phyloP scores from a whole-genome alignment of 2,113 vertebrate genomes.

The Cromileptes altivelis region DNA sequence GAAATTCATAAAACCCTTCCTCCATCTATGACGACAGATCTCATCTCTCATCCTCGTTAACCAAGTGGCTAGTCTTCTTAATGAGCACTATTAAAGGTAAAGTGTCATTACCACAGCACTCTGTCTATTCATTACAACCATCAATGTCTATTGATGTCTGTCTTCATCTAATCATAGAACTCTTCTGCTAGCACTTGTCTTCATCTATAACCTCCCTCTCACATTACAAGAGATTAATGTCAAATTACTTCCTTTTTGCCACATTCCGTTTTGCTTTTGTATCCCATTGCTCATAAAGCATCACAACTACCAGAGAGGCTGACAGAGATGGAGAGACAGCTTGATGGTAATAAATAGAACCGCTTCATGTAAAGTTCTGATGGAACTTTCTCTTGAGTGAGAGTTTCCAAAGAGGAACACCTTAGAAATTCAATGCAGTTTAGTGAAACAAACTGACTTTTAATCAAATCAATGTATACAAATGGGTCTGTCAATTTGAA shows the following conservation, averaged over 20 bases:
- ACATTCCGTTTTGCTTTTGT: conserved; percentile 43
- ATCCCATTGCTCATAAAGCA: conserved; percentile 15
- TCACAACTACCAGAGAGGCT: not conserved
- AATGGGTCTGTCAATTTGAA: conserved; percentile 27
- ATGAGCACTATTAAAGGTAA: conserved; percentile 82
- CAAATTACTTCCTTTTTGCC: conserved; percentile 61
- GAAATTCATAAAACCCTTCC: conserved; percentile 26
- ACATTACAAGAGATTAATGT: conserved; percentile 62
- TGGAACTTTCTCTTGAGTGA: not conserved
- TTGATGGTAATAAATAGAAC: not conserved
- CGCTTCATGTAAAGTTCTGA: not conserved
- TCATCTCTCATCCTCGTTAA: conserved; percentile 68
- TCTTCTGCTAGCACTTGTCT: conserved; percentile 63
- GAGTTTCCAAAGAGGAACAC: not conserved
- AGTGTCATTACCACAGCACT: conserved; percentile 75
- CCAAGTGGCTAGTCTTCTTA: conserved; percentile 72
- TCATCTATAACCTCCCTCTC: conserved; percentile 65
- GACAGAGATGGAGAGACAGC: not conserved
- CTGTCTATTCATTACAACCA: conserved; percentile 81
- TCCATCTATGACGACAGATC: conserved; percentile 41
- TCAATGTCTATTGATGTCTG: conserved; percentile 75
- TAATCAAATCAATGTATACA: conserved; percentile 33
- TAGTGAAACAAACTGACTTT: conserved; percentile 14
- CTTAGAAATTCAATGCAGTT: not conserved
- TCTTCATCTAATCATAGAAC: conserved; percentile 66